These are phyloP conservation scores for Hucho hucho DNA, from an alignment of 2,113 vertebrate genomes.

Conservation along the genomic window DNA sequence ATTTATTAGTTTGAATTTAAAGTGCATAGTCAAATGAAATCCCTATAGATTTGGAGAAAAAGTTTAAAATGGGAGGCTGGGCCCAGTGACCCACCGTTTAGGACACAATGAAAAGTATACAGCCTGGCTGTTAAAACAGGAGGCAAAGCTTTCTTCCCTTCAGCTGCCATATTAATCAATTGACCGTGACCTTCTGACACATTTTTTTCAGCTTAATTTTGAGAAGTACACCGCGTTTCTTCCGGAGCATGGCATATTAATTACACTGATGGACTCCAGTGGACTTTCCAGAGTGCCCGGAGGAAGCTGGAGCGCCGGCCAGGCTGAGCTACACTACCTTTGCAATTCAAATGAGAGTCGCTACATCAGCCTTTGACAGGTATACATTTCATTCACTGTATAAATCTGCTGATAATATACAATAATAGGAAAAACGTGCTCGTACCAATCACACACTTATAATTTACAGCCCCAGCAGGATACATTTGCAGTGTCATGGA, in stretches of 20 bases:
- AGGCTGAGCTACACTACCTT: constrained; percentile 18
- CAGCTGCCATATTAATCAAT: constrained; percentile 33
- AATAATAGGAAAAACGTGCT: constrained; percentile 23
- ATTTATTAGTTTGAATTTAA: background rate
- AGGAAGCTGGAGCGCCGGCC: constrained; percentile 20
- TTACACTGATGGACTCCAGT: constrained; percentile 44
- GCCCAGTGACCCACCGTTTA: background rate
- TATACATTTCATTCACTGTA: constrained; percentile 40
- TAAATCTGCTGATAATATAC: constrained; percentile 52
- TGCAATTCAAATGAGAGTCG: constrained; percentile 52
- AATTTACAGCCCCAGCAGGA: background rate
- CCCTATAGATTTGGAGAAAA: background rate
- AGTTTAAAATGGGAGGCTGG: background rate
- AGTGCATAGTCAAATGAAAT: constrained; percentile 14
- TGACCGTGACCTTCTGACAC: constrained; percentile 30
- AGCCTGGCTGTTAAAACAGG: constrained; percentile 2
- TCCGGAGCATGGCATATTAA: constrained; percentile 37
- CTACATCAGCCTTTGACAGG: constrained; percentile 40
- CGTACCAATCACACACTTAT: background rate
- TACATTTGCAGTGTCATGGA: background rate
- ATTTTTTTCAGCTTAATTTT: constrained; percentile 36
- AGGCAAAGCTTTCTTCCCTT: constrained; percentile 5
- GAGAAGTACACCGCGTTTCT: constrained; percentile 31
- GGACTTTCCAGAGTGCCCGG: constrained; percentile 25
- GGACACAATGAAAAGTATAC: background rate